Conservation (phyloP, 2,888 invertebrate genomes). For the Eremobia ochroleuca region DNA sequence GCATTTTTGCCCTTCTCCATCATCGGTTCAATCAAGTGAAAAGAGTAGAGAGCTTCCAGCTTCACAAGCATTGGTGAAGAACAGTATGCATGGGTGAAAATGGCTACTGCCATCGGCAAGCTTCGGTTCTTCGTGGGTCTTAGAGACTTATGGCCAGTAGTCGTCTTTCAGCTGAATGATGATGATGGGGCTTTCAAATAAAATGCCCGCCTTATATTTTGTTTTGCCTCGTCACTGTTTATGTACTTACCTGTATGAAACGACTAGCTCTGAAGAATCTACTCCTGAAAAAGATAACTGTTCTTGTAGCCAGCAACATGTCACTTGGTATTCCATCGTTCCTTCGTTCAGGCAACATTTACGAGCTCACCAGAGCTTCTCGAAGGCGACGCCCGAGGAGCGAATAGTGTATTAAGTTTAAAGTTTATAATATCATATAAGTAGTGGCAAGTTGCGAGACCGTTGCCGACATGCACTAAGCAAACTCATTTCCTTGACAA, state of each 20-base stretch:
- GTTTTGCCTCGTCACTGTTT: not conserved
- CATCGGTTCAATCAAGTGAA: not conserved
- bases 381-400: constrained; percentile 34
- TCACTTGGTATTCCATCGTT: constrained; percentile 22
- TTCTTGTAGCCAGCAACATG: not conserved
- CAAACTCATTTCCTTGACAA: constrained; percentile 51
- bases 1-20: not conserved
- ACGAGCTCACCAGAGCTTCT: constrained; percentile 32
- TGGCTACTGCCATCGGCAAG: not conserved
- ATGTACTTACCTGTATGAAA: not conserved
- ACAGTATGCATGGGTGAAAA: not conserved
- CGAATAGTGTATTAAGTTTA: constrained; percentile 51
- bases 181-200: not conserved
- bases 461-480: constrained; percentile 46
- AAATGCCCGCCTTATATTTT: not conserved
- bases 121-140: not conserved
- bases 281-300: not conserved
- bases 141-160: not conserved
- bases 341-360: constrained; percentile 38
- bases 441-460: constrained; percentile 45
- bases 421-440: constrained; percentile 61
- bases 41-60: not conserved
- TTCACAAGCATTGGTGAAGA: not conserved
- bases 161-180: not conserved
- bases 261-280: not conserved